Conservation (phyloP, 1,140 invertebrate species). For the Apis dorsata region DNA sequence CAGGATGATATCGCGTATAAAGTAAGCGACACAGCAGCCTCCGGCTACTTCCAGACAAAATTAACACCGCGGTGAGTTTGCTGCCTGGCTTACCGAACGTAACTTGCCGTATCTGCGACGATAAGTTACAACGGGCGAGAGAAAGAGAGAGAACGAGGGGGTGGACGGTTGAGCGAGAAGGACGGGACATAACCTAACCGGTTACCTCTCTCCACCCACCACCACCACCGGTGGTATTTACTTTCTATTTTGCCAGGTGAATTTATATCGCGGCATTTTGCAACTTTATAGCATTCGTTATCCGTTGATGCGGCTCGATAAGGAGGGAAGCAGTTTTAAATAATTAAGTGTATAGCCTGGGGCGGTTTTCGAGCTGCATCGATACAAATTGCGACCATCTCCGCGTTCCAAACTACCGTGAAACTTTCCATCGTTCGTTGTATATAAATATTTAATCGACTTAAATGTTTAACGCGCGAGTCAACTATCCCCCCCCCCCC, state of each 20-base stretch:
- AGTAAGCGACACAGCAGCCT: conserved; percentile 59
- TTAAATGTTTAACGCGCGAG: conserved; percentile 23
- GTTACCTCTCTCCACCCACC: neutral
- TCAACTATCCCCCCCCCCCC: neutral
- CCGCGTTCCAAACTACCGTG: neutral
- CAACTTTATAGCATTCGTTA: conserved; percentile 52
- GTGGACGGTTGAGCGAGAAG: neutral
- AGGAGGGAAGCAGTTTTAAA: conserved; percentile 39
- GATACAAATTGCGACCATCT: conserved; percentile 39
- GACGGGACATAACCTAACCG: neutral
- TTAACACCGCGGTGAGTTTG: conserved; percentile 58
- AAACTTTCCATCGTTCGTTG: conserved; percentile 38
- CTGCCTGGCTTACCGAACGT: conserved; percentile 44
- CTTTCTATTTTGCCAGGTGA: conserved; percentile 37
- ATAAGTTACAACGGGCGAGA: conserved; percentile 15
- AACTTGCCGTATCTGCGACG: conserved; percentile 49
- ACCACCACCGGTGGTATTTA: conserved; percentile 42
- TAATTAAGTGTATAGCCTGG: conserved; percentile 35
- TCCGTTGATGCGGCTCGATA: conserved; percentile 45
- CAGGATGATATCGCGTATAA: conserved; percentile 60
- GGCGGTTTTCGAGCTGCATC: conserved; percentile 23
- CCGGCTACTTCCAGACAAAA: conserved; percentile 41
- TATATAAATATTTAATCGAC: conserved; percentile 38
- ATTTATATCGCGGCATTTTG: conserved; percentile 48
- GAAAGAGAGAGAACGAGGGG: neutral